A percentile compares a stretch with the other conserved stretches of the same genome.
phyloP scores from a whole-genome alignment of 2,113 vertebrate genomes.

The Eclectus roratus region DNA sequence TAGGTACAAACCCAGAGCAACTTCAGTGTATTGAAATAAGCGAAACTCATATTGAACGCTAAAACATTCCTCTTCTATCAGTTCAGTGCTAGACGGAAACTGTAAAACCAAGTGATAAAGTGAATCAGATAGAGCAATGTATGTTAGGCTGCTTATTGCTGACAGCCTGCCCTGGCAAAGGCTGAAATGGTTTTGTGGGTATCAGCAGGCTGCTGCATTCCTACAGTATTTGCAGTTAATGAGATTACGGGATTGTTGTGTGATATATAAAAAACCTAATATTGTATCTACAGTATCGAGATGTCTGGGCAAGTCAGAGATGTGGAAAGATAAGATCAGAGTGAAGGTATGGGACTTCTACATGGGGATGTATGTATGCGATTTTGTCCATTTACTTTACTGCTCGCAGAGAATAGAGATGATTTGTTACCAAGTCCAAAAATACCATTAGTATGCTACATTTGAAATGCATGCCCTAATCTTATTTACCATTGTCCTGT shows the following conservation, averaged over 20 bases:
- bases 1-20: background rate
- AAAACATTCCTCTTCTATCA: background rate
- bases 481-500: constrained; percentile 25
- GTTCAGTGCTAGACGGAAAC: background rate
- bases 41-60: accelerated
- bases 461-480: background rate
- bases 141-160: background rate
- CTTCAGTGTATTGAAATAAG: background rate
- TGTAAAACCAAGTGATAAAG: background rate
- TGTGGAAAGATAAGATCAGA: background rate
- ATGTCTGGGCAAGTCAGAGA: background rate
- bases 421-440: background rate
- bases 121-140: background rate
- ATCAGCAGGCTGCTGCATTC: background rate
- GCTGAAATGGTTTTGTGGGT: background rate
- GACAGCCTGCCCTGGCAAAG: background rate
- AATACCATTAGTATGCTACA: background rate
- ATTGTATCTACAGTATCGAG: background rate
- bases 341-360: background rate
- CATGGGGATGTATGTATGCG: background rate
- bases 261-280: background rate
- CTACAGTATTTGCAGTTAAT: background rate
- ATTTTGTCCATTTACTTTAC: background rate
- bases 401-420: background rate
- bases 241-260: background rate